Base-by-base conservation (phyloP, 2,113 vertebrate species). In the Chionomys nivalis region DNA sequence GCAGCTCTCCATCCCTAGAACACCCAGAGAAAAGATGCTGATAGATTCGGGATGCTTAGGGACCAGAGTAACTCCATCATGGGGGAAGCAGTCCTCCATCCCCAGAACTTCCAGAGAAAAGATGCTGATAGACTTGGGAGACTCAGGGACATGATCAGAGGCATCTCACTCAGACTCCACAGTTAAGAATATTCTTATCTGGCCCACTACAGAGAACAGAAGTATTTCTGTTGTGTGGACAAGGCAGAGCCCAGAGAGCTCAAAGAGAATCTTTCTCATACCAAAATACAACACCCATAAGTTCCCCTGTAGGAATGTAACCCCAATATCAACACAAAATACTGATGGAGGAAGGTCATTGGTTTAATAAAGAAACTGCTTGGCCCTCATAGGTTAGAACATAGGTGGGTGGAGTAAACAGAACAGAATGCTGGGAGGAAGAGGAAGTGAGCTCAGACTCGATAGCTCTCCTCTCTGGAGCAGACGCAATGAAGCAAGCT, bases 261-360 rank as follows among this genome's bases (percentile, higher is more conserved):
- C 42, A 11, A 36, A 44, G 63, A 23, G 1, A 66, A 44, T 58
- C 83, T 26, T 90, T 63, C 23, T 81, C 14, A 66, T 2, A 47
- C 14, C 36, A 61, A 63, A 19, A 65, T 5, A 0, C 12, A 82
- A n/a, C 10, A 2, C 17, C 13, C 8, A 0, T 1, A 52, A 58
- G 19, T 68, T 13, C 26, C 58, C 13, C 0, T 19, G 24, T 0
- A 21, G 44, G 44, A 58, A 2, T 23, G 14, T n/a, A n/a, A n/a
- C 4, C 26, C 6, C 7, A n/a, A 17, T 42, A 73, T 42, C 70
- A 16, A 52, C 4, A 3, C n/a, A n/a, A n/a, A n/a, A n/a, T n/a
- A n/a, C n/a, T n/a, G n/a, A n/a, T n/a, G n/a, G n/a, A n/a, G n/a
- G n/a, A n/a, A n/a, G n/a, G n/a, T n/a, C n/a, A n/a, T n/a, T n/a